Conservation (phyloP, 2,888 invertebrate genomes). For the Liposcelis brunnea region DNA sequence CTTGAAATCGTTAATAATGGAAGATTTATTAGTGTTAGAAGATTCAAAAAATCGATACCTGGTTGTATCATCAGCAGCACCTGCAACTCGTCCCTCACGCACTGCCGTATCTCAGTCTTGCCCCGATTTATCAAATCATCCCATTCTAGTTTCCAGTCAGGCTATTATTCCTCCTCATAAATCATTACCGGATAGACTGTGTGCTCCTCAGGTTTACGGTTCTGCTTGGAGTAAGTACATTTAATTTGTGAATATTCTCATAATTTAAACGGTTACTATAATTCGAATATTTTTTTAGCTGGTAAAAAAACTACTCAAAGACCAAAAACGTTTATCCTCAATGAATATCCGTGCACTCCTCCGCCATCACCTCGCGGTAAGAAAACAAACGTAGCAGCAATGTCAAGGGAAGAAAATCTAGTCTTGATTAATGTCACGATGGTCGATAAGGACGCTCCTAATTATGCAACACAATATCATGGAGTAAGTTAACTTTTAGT, state of each 20-base stretch:
- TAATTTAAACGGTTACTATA: too few relatives aligned
- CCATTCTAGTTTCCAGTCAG: neutral
- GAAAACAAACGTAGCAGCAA: conserved; percentile 22
- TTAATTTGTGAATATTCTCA: too few relatives aligned
- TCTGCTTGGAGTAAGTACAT: conserved; percentile 14
- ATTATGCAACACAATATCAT: conserved; percentile 24
- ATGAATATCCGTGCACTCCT: conserved; percentile 34
- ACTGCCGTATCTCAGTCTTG: conserved; percentile 54
- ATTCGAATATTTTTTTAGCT: too few relatives aligned
- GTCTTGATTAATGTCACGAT: conserved; percentile 35
- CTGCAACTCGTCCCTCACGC: conserved; percentile 7
- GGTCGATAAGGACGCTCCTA: conserved; percentile 44
- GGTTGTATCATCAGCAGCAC: conserved; percentile 47
- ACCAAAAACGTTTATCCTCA: conserved; percentile 11
- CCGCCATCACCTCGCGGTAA: conserved; percentile 42
- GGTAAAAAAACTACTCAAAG: neutral
- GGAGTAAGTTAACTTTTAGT: conserved; percentile 19
- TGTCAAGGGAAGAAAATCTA: conserved; percentile 26
- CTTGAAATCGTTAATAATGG: conserved; percentile 73
- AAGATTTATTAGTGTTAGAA: conserved; percentile 64
- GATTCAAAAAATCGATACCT: conserved; percentile 68
- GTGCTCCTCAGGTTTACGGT: too few relatives aligned
- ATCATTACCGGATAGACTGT: conserved; percentile 21
- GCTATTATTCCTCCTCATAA: conserved; percentile 3
- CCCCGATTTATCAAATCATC: conserved; percentile 43